Evolutionary conservation across 2,888 invertebrate species (phyloP).

Genomic region (Cepaea hortensis): DNA sequence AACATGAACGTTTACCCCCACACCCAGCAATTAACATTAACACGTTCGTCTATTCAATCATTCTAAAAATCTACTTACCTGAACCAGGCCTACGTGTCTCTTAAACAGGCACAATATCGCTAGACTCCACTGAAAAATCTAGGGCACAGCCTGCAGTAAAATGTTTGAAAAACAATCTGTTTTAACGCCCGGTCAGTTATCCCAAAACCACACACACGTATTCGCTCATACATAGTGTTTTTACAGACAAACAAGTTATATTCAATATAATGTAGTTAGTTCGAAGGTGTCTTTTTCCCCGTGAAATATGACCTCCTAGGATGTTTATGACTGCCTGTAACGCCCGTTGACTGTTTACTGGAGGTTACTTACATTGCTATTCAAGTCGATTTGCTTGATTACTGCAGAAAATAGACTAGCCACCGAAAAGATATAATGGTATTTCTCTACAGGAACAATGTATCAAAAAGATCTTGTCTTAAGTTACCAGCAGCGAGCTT

Average conservation of each 20-base stretch:
- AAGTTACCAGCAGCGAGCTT: background rate
- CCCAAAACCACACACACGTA: no score
- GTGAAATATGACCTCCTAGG: no score
- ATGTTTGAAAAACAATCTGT: no score
- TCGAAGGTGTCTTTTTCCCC: no score
- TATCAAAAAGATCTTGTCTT: background rate
- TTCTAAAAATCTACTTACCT: background rate
- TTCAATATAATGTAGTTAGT: no score
- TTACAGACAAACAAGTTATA: no score
- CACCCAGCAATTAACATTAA: no score
- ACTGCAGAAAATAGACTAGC: conserved; percentile 1
- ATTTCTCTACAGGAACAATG: conserved; percentile 14
- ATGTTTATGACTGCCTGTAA: background rate
- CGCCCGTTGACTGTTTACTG: background rate
- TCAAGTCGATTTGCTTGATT: background rate
- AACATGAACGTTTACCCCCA: no score
- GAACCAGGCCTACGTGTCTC: background rate
- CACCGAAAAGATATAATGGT: background rate
- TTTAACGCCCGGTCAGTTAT: no score
- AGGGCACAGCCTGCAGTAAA: no score
- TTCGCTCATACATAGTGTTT: no score
- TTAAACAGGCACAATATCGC: background rate
- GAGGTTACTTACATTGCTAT: background rate
- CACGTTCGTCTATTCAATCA: no score
- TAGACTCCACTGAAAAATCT: background rate